Evolutionary conservation across 2,888 invertebrate species (phyloP).

Genomic region (Sepiola atlantica): DNA sequence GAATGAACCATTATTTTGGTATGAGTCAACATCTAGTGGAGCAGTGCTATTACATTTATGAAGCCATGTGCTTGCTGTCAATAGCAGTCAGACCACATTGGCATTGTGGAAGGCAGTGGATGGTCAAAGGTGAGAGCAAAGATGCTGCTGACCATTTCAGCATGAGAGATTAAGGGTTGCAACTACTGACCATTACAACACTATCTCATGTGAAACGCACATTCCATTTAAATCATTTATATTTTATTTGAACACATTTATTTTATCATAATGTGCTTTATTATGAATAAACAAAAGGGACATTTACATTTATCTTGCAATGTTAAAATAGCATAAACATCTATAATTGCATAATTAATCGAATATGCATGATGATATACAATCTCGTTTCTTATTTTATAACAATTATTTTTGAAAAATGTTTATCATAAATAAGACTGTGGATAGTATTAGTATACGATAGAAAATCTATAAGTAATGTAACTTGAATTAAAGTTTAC

Average conservation of each 20-base stretch:
- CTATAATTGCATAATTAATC: neutral
- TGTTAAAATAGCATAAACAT: neutral
- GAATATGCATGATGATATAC: neutral
- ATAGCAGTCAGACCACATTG: slow-evolving; percentile 32
- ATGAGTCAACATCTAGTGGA: slow-evolving; percentile 32
- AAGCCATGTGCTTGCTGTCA: slow-evolving; percentile 19
- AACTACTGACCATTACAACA: slow-evolving; percentile 4
- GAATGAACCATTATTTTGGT: slow-evolving; percentile 1
- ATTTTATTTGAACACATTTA: neutral
- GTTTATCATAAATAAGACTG: neutral
- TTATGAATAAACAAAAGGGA: neutral
- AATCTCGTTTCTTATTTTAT: neutral
- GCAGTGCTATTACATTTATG: slow-evolving; percentile 14
- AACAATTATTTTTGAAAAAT: neutral
- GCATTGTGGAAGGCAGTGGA: slow-evolving; percentile 16
- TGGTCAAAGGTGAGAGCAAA: slow-evolving; percentile 32
- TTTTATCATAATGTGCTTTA: neutral
- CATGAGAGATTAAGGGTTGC: slow-evolving; percentile 32
- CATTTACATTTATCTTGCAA: neutral
- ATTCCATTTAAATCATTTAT: slow-evolving; percentile 32
- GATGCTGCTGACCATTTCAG: slow-evolving; percentile 19
- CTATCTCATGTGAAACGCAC: neutral
- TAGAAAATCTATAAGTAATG: neutral
- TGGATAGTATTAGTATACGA: neutral
- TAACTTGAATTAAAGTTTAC: neutral